phyloP scores from a whole-genome alignment of 2,888 invertebrate genomes.

The Callosobruchus maculatus region DNA sequence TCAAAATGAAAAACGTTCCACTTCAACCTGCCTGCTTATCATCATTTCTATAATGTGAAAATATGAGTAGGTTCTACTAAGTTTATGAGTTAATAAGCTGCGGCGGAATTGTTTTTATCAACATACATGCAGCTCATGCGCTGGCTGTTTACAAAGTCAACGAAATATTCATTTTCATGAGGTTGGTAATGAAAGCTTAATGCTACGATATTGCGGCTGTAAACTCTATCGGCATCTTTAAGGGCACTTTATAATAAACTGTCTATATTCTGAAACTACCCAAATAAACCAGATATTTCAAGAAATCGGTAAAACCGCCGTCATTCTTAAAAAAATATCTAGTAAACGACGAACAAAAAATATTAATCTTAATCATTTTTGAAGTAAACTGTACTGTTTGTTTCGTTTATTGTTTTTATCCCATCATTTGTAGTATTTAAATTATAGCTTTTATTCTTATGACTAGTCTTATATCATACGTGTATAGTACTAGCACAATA shows the following conservation, averaged over 20 bases:
- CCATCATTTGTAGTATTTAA: too few relatives aligned
- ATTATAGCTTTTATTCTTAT: too few relatives aligned
- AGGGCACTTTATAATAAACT: not conserved
- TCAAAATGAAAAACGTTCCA: not conserved
- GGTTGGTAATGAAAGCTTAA: not conserved
- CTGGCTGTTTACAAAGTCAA: not conserved
- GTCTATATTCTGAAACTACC: not conserved
- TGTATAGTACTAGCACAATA: too few relatives aligned
- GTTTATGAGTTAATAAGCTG: not conserved
- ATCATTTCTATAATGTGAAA: not conserved
- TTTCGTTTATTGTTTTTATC: too few relatives aligned
- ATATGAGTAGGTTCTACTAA: not conserved
- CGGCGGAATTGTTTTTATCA: not conserved
- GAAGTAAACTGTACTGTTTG: too few relatives aligned
- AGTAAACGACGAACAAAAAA: too few relatives aligned
- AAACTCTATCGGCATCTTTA: not conserved
- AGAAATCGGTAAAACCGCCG: too few relatives aligned
- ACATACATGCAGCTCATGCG: not conserved
- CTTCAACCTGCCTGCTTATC: not conserved
- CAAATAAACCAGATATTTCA: not conserved
- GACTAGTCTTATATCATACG: too few relatives aligned
- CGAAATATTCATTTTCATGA: not conserved
- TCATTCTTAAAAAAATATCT: too few relatives aligned
- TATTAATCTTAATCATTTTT: too few relatives aligned
- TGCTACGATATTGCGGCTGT: not conserved